Percentiles rank a stretch among this genome's conserved stretches.
Evolutionary conservation across 1,140 invertebrate genomes (phyloP).

Genomic region (Drosophila yakuba): DNA sequence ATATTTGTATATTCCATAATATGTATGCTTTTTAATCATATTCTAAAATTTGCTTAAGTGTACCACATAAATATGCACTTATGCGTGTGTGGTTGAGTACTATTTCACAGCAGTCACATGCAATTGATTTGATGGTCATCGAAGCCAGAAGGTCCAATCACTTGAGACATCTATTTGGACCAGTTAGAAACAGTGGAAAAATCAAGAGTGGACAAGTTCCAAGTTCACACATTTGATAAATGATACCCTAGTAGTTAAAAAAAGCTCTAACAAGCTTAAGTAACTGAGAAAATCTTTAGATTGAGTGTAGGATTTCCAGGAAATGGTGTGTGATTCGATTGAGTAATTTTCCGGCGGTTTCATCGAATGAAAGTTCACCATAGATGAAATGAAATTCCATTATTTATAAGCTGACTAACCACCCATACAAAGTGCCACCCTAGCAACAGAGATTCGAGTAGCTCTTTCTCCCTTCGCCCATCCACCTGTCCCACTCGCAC

Average conservation of each 20-base stretch:
- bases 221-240: too few species aligned
- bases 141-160: slow-evolving; percentile 38
- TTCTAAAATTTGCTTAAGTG: neutral
- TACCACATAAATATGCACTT: slow-evolving; percentile 7
- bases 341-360: slow-evolving; percentile 20
- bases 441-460: slow-evolving; percentile 43
- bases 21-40: too few species aligned
- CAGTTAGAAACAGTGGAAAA: slow-evolving; percentile 1
- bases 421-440: slow-evolving; percentile 19
- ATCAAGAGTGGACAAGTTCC: neutral
- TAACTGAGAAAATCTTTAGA: neutral
- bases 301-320: slow-evolving; percentile 5
- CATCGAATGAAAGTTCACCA: slow-evolving; percentile 23
- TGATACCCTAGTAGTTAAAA: too few species aligned
- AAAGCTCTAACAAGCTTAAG: too few species aligned
- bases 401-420: slow-evolving; percentile 51
- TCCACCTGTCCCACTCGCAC: neutral
- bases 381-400: slow-evolving; percentile 39
- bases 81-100: slow-evolving; percentile 6
- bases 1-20: too few species aligned
- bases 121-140: slow-evolving; percentile 58
- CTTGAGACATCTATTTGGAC: slow-evolving; percentile 13
- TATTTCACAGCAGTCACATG: slow-evolving; percentile 46
- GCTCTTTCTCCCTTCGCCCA: too few species aligned
- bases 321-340: slow-evolving; percentile 23